Percentiles rank a stretch among this genome's conserved stretches.
Conservation (phyloP, 2,113 vertebrate genomes). For the Mobula hypostoma region DNA sequence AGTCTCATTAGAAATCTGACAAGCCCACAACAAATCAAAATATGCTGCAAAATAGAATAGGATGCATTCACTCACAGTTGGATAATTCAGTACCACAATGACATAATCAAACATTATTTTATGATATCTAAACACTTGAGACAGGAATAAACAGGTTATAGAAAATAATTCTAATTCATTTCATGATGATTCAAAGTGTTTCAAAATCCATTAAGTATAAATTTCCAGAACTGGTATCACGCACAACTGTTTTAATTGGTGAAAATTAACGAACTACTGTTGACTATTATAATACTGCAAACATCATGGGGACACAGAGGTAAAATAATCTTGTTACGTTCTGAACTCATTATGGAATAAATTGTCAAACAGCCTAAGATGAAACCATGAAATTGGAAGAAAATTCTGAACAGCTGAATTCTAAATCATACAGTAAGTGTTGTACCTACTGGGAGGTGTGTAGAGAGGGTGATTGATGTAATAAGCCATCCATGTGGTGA, state of each 20-base stretch:
- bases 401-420: background rate
- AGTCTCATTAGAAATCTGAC: background rate
- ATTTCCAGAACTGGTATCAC: background rate
- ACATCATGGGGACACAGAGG: background rate
- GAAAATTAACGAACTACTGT: background rate
- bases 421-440: background rate
- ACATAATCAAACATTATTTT: background rate
- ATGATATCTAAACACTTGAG: background rate
- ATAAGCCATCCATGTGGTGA: conserved; percentile 64
- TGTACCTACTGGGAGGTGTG: conserved; percentile 63
- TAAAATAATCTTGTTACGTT: background rate
- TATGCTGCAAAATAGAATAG: background rate
- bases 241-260: background rate
- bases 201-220: background rate
- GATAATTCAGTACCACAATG: background rate
- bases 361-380: background rate
- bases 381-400: background rate
- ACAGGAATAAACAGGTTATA: background rate
- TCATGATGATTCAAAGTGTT: background rate
- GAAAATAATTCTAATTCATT: background rate
- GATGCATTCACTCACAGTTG: background rate
- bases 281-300: background rate
- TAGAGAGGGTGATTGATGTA: conserved; percentile 69
- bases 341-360: background rate
- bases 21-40: background rate